Evolutionary conservation across 2,888 invertebrate genomes (phyloP), one percentile per base, ranked within the genome.

Genomic region (Agrotis ipsilon): DNA sequence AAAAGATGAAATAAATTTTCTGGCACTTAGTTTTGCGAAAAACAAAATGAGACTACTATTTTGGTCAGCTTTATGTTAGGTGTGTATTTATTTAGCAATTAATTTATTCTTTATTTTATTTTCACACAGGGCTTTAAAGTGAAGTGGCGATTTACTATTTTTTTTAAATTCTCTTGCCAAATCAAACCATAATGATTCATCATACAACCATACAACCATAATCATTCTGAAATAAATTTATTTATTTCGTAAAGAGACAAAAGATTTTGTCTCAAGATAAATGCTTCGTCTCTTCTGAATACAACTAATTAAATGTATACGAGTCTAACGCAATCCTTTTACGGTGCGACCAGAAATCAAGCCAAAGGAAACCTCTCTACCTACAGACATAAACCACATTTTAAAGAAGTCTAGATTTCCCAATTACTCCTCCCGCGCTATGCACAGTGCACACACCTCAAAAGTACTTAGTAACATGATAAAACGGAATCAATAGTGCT

Each of bases 401-500:
- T 39, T 1, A 49, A n/a, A 46, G n/a, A 43, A 54, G 3, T 45
- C 3, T 19, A 21, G 1, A 24, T 49, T 59, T 19, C n/a, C 11
- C 0, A 7, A 54, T 18, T 46, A 39, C 7, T n/a, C 18, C 21
- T 18, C 0, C 27, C 9, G 3, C 61, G 16, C n/a, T 72, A 68
- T 89, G 84, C 59, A 86, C 77, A 78, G 65, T 89, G 84, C 59
- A 86, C 77, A 78, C 85, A 83, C 83, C 91, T 85, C 87, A 82
- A 90, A 63, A 85, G 80, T 88, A 89, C 89, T 92, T 89, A 91
- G 89, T 86, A 90, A 87, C 89, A 88, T 86, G 90, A 93, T 94
- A 93, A 91, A 93, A 87, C 83, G 61, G 88, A 91, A 92, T 92
- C 93, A 93, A 94, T 93, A 92, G 88, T 89, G 86, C 90, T 92